Percentiles rank a stretch among this genome's conserved stretches.
phyloP scores from a whole-genome alignment of 1,140 invertebrate species.

The Aphidius ervi region DNA sequence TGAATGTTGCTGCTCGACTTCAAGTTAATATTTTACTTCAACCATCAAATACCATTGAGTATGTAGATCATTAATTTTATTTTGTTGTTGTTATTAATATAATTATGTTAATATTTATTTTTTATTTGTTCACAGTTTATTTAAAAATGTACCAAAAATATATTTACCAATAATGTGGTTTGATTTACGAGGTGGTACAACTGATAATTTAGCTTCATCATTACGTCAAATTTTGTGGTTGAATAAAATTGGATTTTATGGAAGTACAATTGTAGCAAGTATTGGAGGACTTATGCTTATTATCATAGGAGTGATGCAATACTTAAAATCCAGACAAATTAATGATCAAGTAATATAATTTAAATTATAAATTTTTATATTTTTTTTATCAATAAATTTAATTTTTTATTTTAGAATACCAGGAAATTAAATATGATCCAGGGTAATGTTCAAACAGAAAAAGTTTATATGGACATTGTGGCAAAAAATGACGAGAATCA shows the following conservation, averaged over 20 bases:
- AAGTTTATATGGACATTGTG: constrained; percentile 42
- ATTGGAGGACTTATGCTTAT: constrained; percentile 37
- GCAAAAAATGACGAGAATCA: constrained; percentile 36
- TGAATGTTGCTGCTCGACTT: constrained; percentile 69
- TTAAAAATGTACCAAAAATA: constrained; percentile 61
- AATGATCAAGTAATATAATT: constrained; percentile 2
- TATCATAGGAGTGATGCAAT: constrained; percentile 24
- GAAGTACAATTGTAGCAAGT: constrained; percentile 33
- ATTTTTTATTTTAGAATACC: constrained; percentile 23
- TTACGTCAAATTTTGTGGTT: constrained; percentile 40
- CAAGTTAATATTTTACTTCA: constrained; percentile 74
- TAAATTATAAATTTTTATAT: background rate
- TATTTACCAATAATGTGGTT: constrained; percentile 79
- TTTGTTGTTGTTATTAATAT: background rate
- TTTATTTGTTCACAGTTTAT: constrained; percentile 55
- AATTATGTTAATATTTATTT: background rate
- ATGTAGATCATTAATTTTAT: constrained; percentile 46
- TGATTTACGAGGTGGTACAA: constrained; percentile 61
- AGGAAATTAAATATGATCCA: constrained; percentile 19
- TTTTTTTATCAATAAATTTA: constrained; percentile 3
- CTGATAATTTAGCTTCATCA: constrained; percentile 50
- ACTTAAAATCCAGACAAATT: constrained; percentile 9
- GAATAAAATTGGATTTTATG: constrained; percentile 35
- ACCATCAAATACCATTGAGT: constrained; percentile 60
- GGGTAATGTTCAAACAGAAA: constrained; percentile 26